Evolutionary conservation across 1,140 invertebrate genomes (phyloP).

Genomic region (Phenacoccus solenopsis): DNA sequence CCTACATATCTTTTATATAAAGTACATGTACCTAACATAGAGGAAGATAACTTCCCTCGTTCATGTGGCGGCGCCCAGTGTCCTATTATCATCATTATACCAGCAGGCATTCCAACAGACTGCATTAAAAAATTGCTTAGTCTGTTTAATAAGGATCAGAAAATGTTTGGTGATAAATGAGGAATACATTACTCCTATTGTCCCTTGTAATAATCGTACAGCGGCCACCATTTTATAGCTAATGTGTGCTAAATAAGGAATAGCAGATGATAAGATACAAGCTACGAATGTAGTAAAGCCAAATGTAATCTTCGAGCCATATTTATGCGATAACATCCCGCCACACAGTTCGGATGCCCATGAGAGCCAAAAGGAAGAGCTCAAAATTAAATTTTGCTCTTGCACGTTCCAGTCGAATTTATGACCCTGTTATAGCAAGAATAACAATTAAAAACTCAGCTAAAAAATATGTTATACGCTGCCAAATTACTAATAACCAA

Average conservation of each 20-base stretch:
- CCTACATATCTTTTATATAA: too few species aligned
- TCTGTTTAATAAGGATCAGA: too few species aligned
- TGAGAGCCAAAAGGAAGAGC: conserved; percentile 55
- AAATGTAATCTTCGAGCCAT: conserved; percentile 57
- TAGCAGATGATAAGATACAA: conserved; percentile 51
- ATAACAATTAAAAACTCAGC: too few species aligned
- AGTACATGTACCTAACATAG: neutral
- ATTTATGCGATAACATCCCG: conserved; percentile 53
- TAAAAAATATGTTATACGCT: neutral
- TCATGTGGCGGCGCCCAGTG: neutral
- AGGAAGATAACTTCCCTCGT: neutral
- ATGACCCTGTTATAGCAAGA: conserved; percentile 23
- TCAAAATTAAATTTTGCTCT: conserved; percentile 50
- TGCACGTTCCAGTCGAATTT: conserved; percentile 52
- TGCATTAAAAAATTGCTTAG: neutral
- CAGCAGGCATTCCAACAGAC: neutral
- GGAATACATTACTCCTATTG: conserved; percentile 45
- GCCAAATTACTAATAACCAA: too few species aligned
- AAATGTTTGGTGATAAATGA: too few species aligned
- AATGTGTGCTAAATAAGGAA: conserved; percentile 48
- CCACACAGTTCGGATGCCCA: conserved; percentile 55
- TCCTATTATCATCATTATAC: neutral
- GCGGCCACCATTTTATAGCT: conserved; percentile 45
- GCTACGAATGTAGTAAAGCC: conserved; percentile 53
- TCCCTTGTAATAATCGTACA: conserved; percentile 54